Conservation (phyloP, 2,113 vertebrate species). For the Orthochromis indermauri region DNA sequence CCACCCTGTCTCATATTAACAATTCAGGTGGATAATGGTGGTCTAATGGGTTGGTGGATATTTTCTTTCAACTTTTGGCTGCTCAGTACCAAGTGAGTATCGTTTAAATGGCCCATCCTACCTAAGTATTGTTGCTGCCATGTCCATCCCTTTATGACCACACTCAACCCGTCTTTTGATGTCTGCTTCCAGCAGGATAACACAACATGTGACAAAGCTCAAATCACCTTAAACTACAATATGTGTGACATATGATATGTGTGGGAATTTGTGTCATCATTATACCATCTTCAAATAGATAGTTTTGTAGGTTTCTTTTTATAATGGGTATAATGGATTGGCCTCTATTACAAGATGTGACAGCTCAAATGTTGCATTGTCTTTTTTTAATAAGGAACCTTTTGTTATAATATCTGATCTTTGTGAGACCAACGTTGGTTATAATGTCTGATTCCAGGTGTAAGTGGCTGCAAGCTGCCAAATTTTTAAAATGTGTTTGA, state of each 20-base stretch:
- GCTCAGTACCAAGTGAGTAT: background rate
- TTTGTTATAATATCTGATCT: background rate
- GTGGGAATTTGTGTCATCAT: background rate
- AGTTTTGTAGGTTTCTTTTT: background rate
- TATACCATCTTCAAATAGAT: rapidly evolving
- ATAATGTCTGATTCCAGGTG: background rate
- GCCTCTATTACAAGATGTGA: too few species aligned
- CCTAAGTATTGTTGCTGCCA: background rate
- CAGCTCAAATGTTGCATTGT: too few species aligned
- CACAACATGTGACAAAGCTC: background rate
- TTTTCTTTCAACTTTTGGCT: background rate
- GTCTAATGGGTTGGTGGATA: background rate
- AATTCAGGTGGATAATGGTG: background rate
- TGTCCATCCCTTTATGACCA: background rate
- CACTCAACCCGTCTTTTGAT: rapidly evolving
- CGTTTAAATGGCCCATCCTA: background rate
- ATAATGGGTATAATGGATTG: too few species aligned
- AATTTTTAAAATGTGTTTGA: background rate
- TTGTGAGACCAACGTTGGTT: rapidly evolving
- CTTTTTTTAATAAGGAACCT: too few species aligned
- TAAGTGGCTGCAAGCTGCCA: background rate
- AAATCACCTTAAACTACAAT: background rate
- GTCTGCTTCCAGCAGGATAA: background rate
- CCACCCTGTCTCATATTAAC: rapidly evolving
- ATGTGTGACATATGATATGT: rapidly evolving